A percentile compares a stretch with the other conserved stretches of the same genome.
phyloP scores from a whole-genome alignment of 2,797 vertebrate genomes.

The Hylomyscus alleni region DNA sequence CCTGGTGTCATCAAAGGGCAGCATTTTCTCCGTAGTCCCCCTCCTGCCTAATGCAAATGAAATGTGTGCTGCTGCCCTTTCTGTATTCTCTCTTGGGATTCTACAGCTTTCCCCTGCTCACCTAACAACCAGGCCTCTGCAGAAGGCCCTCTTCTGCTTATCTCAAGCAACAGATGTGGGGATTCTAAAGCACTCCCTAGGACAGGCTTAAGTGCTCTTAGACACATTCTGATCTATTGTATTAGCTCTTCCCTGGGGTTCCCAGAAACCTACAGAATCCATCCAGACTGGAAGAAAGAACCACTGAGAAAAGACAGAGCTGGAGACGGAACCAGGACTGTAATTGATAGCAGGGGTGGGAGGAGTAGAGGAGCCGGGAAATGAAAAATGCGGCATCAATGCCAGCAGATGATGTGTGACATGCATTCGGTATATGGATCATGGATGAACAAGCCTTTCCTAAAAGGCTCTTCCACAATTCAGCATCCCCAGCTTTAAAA shows the following conservation, averaged over 20 bases:
- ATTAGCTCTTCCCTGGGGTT: neutral
- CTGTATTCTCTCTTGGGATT: neutral
- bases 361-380: neutral
- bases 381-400: neutral
- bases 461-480: constrained; percentile 22
- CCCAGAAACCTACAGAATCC: neutral
- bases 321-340: neutral
- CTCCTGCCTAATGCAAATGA: neutral
- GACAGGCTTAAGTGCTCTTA: neutral
- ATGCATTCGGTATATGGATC: neutral
- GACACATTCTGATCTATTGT: neutral
- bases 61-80: neutral
- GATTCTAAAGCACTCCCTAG: neutral
- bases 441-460: constrained; percentile 17
- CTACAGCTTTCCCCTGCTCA: neutral
- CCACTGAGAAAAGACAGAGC: neutral
- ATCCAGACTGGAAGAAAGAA: neutral
- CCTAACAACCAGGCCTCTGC: neutral
- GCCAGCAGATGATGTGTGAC: neutral
- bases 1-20: neutral
- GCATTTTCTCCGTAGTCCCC: neutral
- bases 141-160: neutral
- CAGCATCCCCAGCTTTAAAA: constrained; percentile 9
- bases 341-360: neutral
- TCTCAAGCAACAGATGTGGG: neutral